These are phyloP conservation scores for Dinomys branickii DNA, from an alignment of 2,113 vertebrate species.

Conservation along the genomic window DNA sequence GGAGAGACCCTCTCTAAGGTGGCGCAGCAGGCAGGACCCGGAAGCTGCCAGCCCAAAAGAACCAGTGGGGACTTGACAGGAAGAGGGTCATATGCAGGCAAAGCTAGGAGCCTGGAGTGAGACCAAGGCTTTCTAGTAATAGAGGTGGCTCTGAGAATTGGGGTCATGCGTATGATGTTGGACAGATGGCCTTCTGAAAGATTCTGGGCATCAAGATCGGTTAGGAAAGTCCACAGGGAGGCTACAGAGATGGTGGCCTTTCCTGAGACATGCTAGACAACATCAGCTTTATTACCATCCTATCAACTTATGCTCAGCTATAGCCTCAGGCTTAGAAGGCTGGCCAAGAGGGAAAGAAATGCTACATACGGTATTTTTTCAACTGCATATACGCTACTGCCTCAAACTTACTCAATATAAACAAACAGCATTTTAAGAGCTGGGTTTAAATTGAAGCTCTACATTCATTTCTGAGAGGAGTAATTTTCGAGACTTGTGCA, in stretches of 20 bases:
- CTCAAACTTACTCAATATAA: background rate
- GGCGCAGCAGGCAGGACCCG: background rate
- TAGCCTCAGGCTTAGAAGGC: background rate
- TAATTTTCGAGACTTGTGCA: background rate
- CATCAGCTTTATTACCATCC: background rate
- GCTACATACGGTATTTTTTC: background rate
- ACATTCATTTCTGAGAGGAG: slow-evolving; percentile 23
- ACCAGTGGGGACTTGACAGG: too few relatives aligned
- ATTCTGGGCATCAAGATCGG: background rate
- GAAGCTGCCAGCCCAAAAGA: background rate
- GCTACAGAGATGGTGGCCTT: background rate
- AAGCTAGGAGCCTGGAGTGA: background rate
- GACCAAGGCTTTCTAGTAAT: background rate
- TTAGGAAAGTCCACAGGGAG: background rate
- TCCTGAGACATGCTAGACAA: background rate
- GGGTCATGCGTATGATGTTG: background rate
- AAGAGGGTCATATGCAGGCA: background rate
- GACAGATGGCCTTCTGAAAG: background rate
- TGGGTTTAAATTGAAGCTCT: background rate
- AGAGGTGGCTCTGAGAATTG: background rate
- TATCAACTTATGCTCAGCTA: background rate
- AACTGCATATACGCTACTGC: background rate
- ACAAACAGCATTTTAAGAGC: background rate
- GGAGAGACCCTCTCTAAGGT: background rate
- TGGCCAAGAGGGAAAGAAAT: background rate